Evolutionary conservation across 64 coral and sea anemone genomes (phyloP), one percentile per base, ranked within the genome.

Genomic region (Pachyseris speciosa): DNA sequence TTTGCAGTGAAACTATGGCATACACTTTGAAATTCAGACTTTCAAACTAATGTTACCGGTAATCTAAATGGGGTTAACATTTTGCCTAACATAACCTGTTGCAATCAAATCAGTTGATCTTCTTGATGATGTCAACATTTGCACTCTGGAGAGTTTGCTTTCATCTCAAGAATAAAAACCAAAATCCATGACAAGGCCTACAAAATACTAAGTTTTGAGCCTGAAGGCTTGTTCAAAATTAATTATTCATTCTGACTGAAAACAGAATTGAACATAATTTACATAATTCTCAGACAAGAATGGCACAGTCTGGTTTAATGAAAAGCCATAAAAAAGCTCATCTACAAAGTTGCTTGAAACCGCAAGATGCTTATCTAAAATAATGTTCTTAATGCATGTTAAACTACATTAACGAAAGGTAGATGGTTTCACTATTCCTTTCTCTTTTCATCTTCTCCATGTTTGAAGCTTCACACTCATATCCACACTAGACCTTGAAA

Each of bases 271-370:
- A 34, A 89, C 55, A 78, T 28, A 2, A 84, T 90, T 90, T 80
- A 63, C 88, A 90, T 90, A 80, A 80, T 90, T 80, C 43, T 80
- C 57, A 90, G 88, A 90, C 88, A 90, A 50, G 75, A 80, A 80
- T 70, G 52, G 49, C 37, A 58, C 1, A 37, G 36, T 60, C 52
- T 81, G 53, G 34, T 61, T 81, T 81, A 81, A 22, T 63, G 36
- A 20, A 81, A 29, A 40, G 34, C 77, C 31, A 22, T 60, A 36
- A 57, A 63, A 81, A n/a, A 40, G 22, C 2, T 39, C 7, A 71
- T 71, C 58, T 26, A 22, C 1, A 71, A 71, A 71, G 11, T 37
- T 2, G 7, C 25, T 28, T 27, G 17, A 37, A 17, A 34, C 16
- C 7, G 16, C 12, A 13, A 36, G 65, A 37, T 68, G 9, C 65